Evolutionary conservation across 1,140 invertebrate genomes (phyloP).

Genomic region (Epicauta chinensis): DNA sequence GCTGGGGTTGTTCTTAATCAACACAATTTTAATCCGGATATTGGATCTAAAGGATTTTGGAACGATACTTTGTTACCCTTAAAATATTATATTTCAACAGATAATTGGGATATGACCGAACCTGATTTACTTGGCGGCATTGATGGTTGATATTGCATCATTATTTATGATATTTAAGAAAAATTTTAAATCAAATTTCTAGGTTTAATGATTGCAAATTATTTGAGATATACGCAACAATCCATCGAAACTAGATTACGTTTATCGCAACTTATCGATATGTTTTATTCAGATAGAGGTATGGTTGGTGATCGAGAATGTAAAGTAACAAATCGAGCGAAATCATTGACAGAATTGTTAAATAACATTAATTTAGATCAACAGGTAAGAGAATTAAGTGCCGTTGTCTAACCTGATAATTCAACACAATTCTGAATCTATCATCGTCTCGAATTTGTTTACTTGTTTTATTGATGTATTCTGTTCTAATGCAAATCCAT

Average conservation of each 20-base stretch:
- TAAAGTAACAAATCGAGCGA: constrained; percentile 51
- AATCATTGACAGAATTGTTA: constrained; percentile 44
- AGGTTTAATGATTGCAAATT: constrained; percentile 56
- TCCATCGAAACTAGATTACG: constrained; percentile 44
- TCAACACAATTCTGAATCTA: too few relatives aligned
- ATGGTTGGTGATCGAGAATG: constrained; percentile 49
- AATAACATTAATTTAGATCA: constrained; percentile 38
- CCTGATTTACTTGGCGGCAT: constrained; percentile 60
- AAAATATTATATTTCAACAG: constrained; percentile 47
- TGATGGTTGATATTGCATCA: constrained; percentile 49
- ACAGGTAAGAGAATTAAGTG: constrained; percentile 30
- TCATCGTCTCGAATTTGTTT: too few relatives aligned
- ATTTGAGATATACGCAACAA: constrained; percentile 48
- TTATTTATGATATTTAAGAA: not conserved
- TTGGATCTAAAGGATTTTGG: constrained; percentile 56
- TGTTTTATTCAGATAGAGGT: constrained; percentile 61
- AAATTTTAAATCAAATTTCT: constrained; percentile 1
- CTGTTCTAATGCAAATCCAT: too few relatives aligned
- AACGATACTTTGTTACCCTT: constrained; percentile 55
- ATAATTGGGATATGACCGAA: constrained; percentile 55
- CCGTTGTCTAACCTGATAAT: too few relatives aligned
- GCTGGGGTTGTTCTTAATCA: constrained; percentile 57
- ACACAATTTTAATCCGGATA: constrained; percentile 44
- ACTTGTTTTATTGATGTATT: too few relatives aligned
- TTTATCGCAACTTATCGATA: constrained; percentile 60